These are phyloP conservation scores for Tauraco hartlaubi DNA, from an alignment of 2,797 vertebrate genomes.

Conservation along the genomic window DNA sequence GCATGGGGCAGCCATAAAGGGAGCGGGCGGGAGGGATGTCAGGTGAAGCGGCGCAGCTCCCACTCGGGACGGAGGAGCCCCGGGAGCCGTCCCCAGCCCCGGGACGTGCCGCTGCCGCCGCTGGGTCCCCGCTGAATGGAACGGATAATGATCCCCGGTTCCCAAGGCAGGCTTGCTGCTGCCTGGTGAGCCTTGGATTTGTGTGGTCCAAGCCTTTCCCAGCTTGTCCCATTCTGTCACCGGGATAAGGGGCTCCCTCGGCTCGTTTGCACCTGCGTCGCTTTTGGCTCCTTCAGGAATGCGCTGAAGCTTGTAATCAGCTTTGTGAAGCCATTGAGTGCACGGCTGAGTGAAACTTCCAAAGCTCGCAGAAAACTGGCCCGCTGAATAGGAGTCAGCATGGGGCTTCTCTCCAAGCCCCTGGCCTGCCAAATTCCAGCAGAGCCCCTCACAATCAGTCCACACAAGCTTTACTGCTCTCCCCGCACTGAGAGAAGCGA, in stretches of 20 bases:
- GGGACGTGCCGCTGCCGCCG: slow-evolving; percentile 43
- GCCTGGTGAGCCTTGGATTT: slow-evolving; percentile 88
- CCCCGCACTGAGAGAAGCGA: slow-evolving; percentile 83
- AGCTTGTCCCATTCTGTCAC: slow-evolving; percentile 88
- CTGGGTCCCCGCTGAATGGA: slow-evolving; percentile 78
- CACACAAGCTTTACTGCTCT: slow-evolving; percentile 88
- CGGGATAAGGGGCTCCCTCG: slow-evolving; percentile 88
- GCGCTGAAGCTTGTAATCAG: slow-evolving; percentile 99
- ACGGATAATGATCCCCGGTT: slow-evolving; percentile 84
- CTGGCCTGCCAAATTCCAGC: slow-evolving; percentile 96
- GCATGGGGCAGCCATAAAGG: background rate
- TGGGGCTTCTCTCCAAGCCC: slow-evolving; percentile 94
- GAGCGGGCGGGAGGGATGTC: background rate
- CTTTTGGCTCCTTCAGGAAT: slow-evolving; percentile 98
- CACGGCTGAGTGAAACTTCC: slow-evolving; percentile 97
- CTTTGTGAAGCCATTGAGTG: slow-evolving; percentile 98
- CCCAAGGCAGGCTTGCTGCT: slow-evolving; percentile 83
- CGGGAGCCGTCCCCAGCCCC: slow-evolving; percentile 28
- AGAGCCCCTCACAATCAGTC: slow-evolving; percentile 96
- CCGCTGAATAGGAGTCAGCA: slow-evolving; percentile 95
- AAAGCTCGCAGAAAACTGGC: slow-evolving; percentile 93
- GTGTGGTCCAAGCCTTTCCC: slow-evolving; percentile 92
- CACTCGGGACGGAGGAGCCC: background rate
- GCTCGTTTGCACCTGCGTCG: slow-evolving; percentile 96
- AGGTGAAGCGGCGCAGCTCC: background rate